Base-by-base conservation (phyloP, 2,113 vertebrate genomes). In the Octodon degus region DNA sequence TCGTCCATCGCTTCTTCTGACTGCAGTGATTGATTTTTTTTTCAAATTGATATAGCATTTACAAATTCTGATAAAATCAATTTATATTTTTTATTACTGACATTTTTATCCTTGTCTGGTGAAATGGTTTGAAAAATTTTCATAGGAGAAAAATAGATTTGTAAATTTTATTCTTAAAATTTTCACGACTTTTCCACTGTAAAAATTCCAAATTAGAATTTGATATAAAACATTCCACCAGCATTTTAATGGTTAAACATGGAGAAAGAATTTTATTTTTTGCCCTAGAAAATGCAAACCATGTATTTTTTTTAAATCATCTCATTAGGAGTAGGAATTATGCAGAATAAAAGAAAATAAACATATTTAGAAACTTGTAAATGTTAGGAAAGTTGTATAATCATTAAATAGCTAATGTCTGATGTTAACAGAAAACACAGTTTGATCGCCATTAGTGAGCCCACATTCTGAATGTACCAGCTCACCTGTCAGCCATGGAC, bases 301-400 rank as follows among this genome's bases (percentile, higher is more conserved):
- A 97, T 53, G 43, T 82, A n/a, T n/a, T n/a, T n/a, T n/a, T n/a
- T n/a, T n/a, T 94, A 82, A 60, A 90, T 96, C 86, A 97, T 97
- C 97, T 98, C 96, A 97, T 96, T 96, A 83, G 74, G 91, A 88
- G 65, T 84, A 81, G 34, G 25, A 96, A 93, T 74, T 97, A 55
- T 98, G 91, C 87, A 96, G 37, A 94, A 93, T 65, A 55, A 92
- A 94, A 95, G 86, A 94, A 95, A 97, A 93, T 77, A 85, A 97
- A 86, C 72, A 50, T 85, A 50, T 95, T 97, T 94, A 96, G 83
- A 97, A 98, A 97, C 82, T 85, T 97, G 90, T 93, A 97, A 94
- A 96, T 92, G 85, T 92, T 97, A 91, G 89, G 79, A 97, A 97
- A 97, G 68, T 92, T 86, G 95, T 91, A 95, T 96, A 98, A 95